These are phyloP conservation scores for Xenopus petersii DNA, from an alignment of 2,797 vertebrate species.

Conservation along the genomic window DNA sequence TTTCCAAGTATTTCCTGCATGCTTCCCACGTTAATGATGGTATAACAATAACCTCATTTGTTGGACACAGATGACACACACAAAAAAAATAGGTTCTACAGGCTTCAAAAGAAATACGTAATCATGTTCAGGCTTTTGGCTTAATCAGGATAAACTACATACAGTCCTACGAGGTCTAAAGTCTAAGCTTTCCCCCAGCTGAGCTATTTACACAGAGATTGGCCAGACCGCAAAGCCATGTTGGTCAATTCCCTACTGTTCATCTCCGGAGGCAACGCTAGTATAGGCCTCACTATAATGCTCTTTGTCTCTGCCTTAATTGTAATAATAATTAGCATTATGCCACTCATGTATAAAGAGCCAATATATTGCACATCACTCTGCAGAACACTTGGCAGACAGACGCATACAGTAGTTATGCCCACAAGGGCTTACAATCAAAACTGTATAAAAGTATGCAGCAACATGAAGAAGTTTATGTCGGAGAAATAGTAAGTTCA, in stretches of 20 bases:
- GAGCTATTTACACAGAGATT: constrained; percentile 44
- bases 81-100: constrained; percentile 39
- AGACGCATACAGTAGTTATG: too few relatives aligned
- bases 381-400: too few relatives aligned
- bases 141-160: constrained; percentile 48
- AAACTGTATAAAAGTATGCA: too few relatives aligned
- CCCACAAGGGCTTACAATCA: too few relatives aligned
- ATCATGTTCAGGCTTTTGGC: constrained; percentile 47
- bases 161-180: constrained; percentile 24
- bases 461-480: too few relatives aligned
- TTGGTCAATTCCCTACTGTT: constrained; percentile 37
- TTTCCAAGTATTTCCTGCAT: constrained; percentile 16
- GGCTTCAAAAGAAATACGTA: constrained; percentile 44
- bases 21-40: constrained; percentile 20
- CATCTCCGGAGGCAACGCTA: constrained; percentile 23
- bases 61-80: constrained; percentile 42
- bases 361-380: too few relatives aligned
- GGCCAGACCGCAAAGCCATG: constrained; percentile 41
- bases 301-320: not conserved
- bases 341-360: too few relatives aligned
- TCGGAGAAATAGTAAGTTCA: too few relatives aligned
- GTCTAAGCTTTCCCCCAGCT: constrained; percentile 35
- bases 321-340: too few relatives aligned
- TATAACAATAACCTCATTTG: constrained; percentile 44
- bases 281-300: not conserved